Base-by-base conservation (phyloP, 2,888 invertebrate species). In the Ornithoptera priamus region DNA sequence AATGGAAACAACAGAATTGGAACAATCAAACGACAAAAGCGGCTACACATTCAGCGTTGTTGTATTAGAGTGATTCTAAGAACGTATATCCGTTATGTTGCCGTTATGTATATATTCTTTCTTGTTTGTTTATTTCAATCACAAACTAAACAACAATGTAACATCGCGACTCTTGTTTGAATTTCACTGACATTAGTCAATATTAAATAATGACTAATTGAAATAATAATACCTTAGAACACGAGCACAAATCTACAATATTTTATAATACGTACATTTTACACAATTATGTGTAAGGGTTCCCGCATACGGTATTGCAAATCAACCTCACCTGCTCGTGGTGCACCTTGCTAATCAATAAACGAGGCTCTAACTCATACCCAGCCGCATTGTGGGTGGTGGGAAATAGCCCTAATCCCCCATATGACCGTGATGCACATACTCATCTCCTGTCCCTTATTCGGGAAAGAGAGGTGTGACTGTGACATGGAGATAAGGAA, bases 81-180 rank as follows among this genome's bases (percentile, higher is more conserved):
- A 20, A 58, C 22, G 18, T 4, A 22, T n/a, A 53, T 53, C 53
- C 53, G 53, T 53, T 53, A n/a, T 60, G 17, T 60, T 36, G 36
- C 60, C 1, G 18, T 36, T 60, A 8, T 60, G 30, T 63, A 53
- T 63, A 63, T 50, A 63, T 7, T 56, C 36, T 10, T 30, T n/a
- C 2, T 18, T 65, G 65, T 65, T 65, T 65, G 65, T 58, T 46
- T 58, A 65, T 39, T 12, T 46, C 20, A 42, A 22, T 59, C 58
- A 65, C 22, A 20, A 50, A 30, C n/a, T 60, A 66, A 66, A 50
- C 66, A 60, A n/a, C 53, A 10, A 15, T 12, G 24, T 46, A 60
- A 60, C 65, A 57, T 61, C n/a, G 22, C 56, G 69, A 61, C 60
- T 61, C 42, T 18, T 60, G 60, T 42, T 56, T 18, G 1, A 42